Evolutionary conservation across 2,888 invertebrate species (phyloP).

Genomic region (Lasioglossum villosulum): DNA sequence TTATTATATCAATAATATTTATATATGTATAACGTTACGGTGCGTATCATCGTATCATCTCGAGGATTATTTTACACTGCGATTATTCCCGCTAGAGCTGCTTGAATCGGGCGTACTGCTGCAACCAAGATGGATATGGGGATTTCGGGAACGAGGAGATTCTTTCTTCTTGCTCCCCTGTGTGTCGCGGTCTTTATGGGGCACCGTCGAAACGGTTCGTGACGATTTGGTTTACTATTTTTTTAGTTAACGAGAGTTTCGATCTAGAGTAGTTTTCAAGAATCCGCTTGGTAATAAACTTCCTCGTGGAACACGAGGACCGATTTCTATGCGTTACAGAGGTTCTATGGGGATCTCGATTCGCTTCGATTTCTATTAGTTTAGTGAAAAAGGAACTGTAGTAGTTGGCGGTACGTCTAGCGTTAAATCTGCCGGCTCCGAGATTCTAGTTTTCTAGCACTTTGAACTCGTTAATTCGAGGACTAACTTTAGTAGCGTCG

Average conservation of each 20-base stretch:
- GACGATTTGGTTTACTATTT: background rate
- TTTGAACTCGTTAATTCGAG: slow-evolving; percentile 12
- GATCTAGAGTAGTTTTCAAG: background rate
- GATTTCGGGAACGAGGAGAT: background rate
- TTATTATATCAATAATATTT: slow-evolving; percentile 62
- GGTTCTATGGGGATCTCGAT: background rate
- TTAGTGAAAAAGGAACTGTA: background rate
- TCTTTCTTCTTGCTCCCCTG: background rate
- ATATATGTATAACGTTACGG: slow-evolving; percentile 75
- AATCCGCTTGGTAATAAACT: background rate
- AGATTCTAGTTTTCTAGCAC: background rate
- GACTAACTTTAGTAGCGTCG: slow-evolving; percentile 11
- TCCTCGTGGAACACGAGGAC: background rate
- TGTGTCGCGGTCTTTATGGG: background rate
- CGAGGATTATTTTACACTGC: slow-evolving; percentile 79
- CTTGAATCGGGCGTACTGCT: slow-evolving; percentile 22
- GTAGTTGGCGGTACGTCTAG: background rate
- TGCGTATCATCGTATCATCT: slow-evolving; percentile 74
- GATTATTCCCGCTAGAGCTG: slow-evolving; percentile 47
- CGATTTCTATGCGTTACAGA: background rate
- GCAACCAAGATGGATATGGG: background rate
- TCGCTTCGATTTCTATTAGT: background rate
- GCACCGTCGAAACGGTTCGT: background rate
- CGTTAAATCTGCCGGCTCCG: background rate
- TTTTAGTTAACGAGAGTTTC: background rate